Evolutionary conservation across 1,140 invertebrate species (phyloP).

Genomic region (Caenorhabditis brenneri): DNA sequence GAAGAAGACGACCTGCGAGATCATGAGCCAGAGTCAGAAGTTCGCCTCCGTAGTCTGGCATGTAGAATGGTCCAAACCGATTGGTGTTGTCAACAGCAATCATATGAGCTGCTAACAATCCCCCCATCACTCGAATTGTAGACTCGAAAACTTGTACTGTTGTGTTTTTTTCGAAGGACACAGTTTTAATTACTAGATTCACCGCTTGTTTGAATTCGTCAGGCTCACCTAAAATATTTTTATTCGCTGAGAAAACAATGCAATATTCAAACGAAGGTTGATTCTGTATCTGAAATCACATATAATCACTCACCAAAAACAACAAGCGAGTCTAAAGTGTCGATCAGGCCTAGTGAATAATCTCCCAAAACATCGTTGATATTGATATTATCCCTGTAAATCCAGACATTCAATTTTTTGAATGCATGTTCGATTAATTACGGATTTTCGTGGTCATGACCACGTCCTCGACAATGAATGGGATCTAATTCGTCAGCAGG

Average conservation of each 20-base stretch:
- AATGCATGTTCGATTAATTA: constrained; percentile 70
- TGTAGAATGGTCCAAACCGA: constrained; percentile 76
- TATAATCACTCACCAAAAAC: constrained; percentile 74
- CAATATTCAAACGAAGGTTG: background rate
- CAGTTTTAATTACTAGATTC: constrained; percentile 75
- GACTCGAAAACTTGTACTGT: constrained; percentile 80
- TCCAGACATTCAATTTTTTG: constrained; percentile 55
- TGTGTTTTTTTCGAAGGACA: constrained; percentile 77
- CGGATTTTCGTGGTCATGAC: constrained; percentile 77
- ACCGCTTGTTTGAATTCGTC: constrained; percentile 77
- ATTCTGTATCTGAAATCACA: background rate
- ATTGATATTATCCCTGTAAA: constrained; percentile 79
- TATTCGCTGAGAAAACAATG: background rate
- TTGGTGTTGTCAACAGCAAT: constrained; percentile 76
- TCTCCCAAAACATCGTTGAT: constrained; percentile 80
- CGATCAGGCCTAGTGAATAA: constrained; percentile 75
- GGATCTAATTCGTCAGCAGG: constrained; percentile 76
- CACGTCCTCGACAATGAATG: constrained; percentile 75
- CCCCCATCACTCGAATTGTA: constrained; percentile 77
- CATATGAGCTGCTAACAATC: constrained; percentile 77
- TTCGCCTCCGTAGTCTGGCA: constrained; percentile 76
- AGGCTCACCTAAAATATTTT: constrained; percentile 17
- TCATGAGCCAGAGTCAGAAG: constrained; percentile 76
- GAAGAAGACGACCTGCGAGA: constrained; percentile 75
- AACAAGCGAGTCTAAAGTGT: constrained; percentile 75